Percentiles rank a stretch among this genome's conserved stretches.
phyloP scores from a whole-genome alignment of 2,888 invertebrate genomes.

The Corbicula japonica region DNA sequence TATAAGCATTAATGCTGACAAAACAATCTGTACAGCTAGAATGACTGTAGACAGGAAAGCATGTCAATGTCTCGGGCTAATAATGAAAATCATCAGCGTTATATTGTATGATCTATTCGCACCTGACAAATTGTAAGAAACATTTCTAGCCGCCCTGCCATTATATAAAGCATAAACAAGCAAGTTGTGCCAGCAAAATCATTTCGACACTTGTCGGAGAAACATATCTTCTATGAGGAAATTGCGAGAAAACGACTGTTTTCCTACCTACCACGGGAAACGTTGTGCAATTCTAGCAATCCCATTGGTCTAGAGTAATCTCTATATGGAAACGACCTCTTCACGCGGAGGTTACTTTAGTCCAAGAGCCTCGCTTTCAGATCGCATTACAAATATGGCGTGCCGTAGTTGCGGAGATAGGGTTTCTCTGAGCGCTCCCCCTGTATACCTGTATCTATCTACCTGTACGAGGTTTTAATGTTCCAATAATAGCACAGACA shows the following conservation, averaged over 20 bases:
- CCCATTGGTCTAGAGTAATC: conserved; percentile 55
- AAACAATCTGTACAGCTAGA: too few relatives aligned
- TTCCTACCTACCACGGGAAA: not conserved
- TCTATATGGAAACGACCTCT: conserved; percentile 68
- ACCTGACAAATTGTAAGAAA: too few relatives aligned
- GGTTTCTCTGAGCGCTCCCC: conserved; percentile 46
- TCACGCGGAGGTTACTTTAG: conserved; percentile 60
- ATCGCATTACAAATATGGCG: conserved; percentile 63
- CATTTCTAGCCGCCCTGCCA: too few relatives aligned
- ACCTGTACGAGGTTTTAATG: conserved; percentile 30
- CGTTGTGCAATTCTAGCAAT: conserved; percentile 9
- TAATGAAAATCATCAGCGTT: too few relatives aligned
- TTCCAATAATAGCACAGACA: conserved; percentile 39
- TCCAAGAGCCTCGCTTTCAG: conserved; percentile 51
- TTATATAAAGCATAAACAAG: conserved; percentile 37
- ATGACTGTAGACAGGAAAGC: too few relatives aligned
- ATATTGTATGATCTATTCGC: too few relatives aligned
- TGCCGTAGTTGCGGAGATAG: conserved; percentile 55
- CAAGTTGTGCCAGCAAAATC: conserved; percentile 23
- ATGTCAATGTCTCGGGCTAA: too few relatives aligned
- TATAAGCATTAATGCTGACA: too few relatives aligned
- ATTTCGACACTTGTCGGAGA: conserved; percentile 4
- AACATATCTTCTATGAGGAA: conserved; percentile 8
- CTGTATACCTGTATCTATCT: conserved; percentile 20
- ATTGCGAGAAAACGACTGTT: not conserved